phyloP scores from a whole-genome alignment of 2,797 vertebrate genomes.

The Bradypus variegatus region DNA sequence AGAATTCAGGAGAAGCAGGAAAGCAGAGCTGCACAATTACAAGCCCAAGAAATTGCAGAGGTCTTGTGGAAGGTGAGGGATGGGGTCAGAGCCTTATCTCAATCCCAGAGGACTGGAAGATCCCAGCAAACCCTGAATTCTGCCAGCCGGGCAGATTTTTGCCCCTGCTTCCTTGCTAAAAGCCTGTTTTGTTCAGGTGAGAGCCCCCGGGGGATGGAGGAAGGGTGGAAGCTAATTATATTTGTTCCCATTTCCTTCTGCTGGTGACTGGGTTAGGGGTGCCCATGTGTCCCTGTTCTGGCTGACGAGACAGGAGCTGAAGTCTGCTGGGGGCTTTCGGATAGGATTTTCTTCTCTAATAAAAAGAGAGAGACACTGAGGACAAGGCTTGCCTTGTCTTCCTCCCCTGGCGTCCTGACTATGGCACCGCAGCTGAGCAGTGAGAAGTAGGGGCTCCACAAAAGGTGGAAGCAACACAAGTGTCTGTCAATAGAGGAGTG shows the following conservation, averaged over 20 bases:
- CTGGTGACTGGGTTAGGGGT: not conserved
- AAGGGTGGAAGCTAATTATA: not conserved
- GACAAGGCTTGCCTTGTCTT: not conserved
- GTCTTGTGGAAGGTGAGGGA: not conserved
- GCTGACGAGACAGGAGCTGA: not conserved
- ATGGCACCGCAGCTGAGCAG: not conserved
- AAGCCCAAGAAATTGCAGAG: slow-evolving; percentile 11
- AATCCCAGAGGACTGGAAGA: not conserved
- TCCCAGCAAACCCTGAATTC: not conserved
- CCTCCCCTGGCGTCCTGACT: not conserved
- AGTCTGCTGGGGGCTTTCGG: not conserved
- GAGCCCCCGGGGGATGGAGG: not conserved
- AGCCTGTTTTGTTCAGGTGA: not conserved
- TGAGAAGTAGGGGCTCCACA: not conserved
- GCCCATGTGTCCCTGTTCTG: not conserved
- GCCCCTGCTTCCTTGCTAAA: not conserved
- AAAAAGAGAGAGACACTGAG: not conserved
- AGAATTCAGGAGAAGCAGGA: slow-evolving; percentile 40
- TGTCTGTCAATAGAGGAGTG: too few relatives aligned
- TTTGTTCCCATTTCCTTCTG: not conserved
- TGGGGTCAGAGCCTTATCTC: slow-evolving; percentile 1
- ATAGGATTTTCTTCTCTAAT: not conserved
- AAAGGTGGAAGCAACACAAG: too few relatives aligned
- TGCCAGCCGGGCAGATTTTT: not conserved
- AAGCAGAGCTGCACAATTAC: not conserved